A percentile compares a stretch with the other conserved stretches of the same genome.
These are phyloP conservation scores for Mugil cephalus DNA, from an alignment of 2,113 vertebrate species.

Conservation along the genomic window DNA sequence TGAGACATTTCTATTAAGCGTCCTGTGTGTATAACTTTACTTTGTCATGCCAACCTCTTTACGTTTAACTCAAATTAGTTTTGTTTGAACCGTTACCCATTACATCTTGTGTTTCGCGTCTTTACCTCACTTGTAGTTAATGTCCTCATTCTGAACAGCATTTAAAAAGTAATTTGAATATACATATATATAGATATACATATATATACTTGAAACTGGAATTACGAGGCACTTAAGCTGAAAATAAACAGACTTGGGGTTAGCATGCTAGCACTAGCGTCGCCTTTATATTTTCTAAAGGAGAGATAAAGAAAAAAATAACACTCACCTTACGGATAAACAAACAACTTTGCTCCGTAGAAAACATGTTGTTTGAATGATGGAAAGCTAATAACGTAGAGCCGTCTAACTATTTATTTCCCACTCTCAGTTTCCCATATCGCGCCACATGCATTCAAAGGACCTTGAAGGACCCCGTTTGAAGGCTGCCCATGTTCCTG, in stretches of 20 bases:
- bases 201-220: too few relatives aligned
- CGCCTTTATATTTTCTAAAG: not conserved
- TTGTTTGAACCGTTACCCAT: too few relatives aligned
- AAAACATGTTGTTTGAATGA: slow-evolving; percentile 70
- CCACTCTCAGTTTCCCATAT: slow-evolving; percentile 49
- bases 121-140: too few relatives aligned
- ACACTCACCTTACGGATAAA: slow-evolving; percentile 84
- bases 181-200: too few relatives aligned
- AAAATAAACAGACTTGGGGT: slow-evolving; percentile 24
- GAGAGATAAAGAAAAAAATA: not conserved
- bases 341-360: slow-evolving; percentile 75
- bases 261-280: slow-evolving; percentile 27
- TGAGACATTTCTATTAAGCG: too few relatives aligned
- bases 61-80: too few relatives aligned
- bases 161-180: too few relatives aligned
- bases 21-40: too few relatives aligned
- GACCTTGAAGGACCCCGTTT: slow-evolving; percentile 72
- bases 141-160: too few relatives aligned
- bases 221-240: not conserved
- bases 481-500: slow-evolving; percentile 47
- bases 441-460: slow-evolving; percentile 83
- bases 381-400: not conserved
- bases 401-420: slow-evolving; percentile 54
- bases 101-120: too few relatives aligned
- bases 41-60: too few relatives aligned